Evolutionary conservation across 2,797 vertebrate species (phyloP), one percentile per base, ranked within the genome.

Genomic region (Neoniphon sammara): DNA sequence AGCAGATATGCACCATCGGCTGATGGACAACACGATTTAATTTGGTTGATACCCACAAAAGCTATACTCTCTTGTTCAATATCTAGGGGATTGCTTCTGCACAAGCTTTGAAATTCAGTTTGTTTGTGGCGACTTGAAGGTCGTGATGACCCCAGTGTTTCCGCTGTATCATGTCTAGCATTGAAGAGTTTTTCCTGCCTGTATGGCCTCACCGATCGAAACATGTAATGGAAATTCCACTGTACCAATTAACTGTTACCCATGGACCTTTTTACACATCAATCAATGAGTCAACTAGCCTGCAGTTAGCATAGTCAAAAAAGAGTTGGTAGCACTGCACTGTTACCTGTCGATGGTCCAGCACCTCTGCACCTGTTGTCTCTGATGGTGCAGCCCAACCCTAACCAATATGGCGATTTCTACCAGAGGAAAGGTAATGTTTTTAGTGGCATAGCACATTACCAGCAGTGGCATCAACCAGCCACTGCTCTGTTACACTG

Each of bases 151-250:
- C 75, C 36, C 75, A 54, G 8, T 42, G 61, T 69, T 77, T 66
- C 68, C 59, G 39, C 65, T 71, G 49, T 78, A 66, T 77, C 18
- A 66, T 46, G 31, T 71, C 46, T 20, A 47, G 23, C 59, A 20
- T 18, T 50, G 31, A 54, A 79, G 70, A 46, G 63, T 79, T 74
- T 73, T 58, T 68, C 67, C 66, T 53, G 50, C 73, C 36, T 59
- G 23, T 30, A 4, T 39, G 3, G 18, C 68, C n/a, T 7, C 14
- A 14, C 39, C 21, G 63, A 85, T 88, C 64, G 59, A 86, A 84
- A 74, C 34, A 53, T 62, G 72, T 59, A 84, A 88, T 82, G 92
- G 90, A 93, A 93, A 89, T 87, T 92, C 88, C 79, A 73, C 78
- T 90, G 75, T 69, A 67, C 31, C 18, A 52, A 90, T 90, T 78